Percentiles rank a stretch among this genome's conserved stretches.
Evolutionary conservation across 2,113 vertebrate species (phyloP).

Genomic region (Neogobius melanostomus): DNA sequence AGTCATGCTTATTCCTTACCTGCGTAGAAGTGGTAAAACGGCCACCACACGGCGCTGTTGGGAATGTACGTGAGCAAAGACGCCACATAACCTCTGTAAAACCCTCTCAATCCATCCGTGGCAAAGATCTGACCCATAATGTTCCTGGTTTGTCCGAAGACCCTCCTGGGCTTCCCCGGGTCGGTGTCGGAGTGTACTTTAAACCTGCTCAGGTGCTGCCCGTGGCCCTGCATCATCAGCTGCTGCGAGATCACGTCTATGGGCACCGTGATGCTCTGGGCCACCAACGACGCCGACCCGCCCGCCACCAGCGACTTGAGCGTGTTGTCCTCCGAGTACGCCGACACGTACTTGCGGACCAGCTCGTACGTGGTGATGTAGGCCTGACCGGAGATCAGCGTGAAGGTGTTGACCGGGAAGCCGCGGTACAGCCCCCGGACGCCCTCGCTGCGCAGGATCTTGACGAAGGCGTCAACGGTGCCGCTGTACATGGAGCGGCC

Average conservation of each 20-base stretch:
- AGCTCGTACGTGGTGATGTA: slow-evolving; percentile 98
- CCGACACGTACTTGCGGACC: slow-evolving; percentile 88
- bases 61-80: slow-evolving; percentile 97
- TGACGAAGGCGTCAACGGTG: slow-evolving; percentile 92
- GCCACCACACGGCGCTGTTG: slow-evolving; percentile 98
- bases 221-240: slow-evolving; percentile 96
- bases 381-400: slow-evolving; percentile 93
- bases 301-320: slow-evolving; percentile 94
- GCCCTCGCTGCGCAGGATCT: slow-evolving; percentile 88
- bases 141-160: slow-evolving; percentile 90
- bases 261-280: slow-evolving; percentile 97
- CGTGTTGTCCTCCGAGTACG: slow-evolving; percentile 86
- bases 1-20: slow-evolving; percentile 70
- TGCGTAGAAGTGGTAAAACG: slow-evolving; percentile 97
- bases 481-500: slow-evolving; percentile 91
- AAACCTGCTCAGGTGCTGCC: slow-evolving; percentile 88
- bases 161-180: slow-evolving; percentile 60
- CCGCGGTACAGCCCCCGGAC: slow-evolving; percentile 87
- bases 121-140: slow-evolving; percentile 90
- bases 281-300: slow-evolving; percentile 90
- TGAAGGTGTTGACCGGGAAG: slow-evolving; percentile 96
- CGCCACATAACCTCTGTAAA: slow-evolving; percentile 96
- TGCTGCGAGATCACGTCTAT: slow-evolving; percentile 97
- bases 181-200: slow-evolving; percentile 59
- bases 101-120: slow-evolving; percentile 86